Evolutionary conservation across 23 tunicate species (phyloP).

Genomic region (Diplosoma virens): DNA sequence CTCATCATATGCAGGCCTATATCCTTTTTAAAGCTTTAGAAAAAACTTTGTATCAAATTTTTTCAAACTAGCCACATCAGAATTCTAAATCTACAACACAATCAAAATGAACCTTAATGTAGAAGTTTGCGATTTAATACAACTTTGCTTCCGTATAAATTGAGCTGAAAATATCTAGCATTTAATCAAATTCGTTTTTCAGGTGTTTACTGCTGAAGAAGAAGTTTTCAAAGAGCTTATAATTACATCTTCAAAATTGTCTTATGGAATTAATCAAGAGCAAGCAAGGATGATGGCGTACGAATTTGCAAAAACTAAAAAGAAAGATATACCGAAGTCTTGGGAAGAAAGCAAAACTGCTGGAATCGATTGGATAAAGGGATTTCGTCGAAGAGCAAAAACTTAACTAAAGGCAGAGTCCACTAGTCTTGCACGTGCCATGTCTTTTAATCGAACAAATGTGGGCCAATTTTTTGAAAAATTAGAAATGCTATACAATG

Average conservation of each 20-base stretch:
- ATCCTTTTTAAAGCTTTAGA: too few relatives aligned
- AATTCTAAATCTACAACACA: too few relatives aligned
- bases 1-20: too few relatives aligned
- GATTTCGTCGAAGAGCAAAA: slow-evolving; percentile 33
- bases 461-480: slow-evolving; percentile 34
- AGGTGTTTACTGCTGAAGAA: slow-evolving; percentile 39
- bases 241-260: slow-evolving; percentile 11
- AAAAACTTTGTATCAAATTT: too few relatives aligned
- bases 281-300: slow-evolving; percentile 29
- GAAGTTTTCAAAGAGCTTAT: slow-evolving; percentile 14
- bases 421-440: slow-evolving; percentile 47
- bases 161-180: too few relatives aligned
- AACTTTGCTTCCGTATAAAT: too few relatives aligned
- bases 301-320: slow-evolving; percentile 26
- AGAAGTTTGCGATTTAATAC: too few relatives aligned
- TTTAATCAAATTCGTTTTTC: too few relatives aligned
- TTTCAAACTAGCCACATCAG: too few relatives aligned
- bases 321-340: slow-evolving; percentile 19
- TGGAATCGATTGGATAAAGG: slow-evolving; percentile 44
- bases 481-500: background rate
- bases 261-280: slow-evolving; percentile 26
- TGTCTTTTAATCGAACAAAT: slow-evolving; percentile 23
- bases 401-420: slow-evolving; percentile 27
- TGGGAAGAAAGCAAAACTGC: slow-evolving; percentile 24
- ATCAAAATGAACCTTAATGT: too few relatives aligned